Evolutionary conservation across 2,888 invertebrate genomes (phyloP).

Genomic region (Ametastegia equiseti): DNA sequence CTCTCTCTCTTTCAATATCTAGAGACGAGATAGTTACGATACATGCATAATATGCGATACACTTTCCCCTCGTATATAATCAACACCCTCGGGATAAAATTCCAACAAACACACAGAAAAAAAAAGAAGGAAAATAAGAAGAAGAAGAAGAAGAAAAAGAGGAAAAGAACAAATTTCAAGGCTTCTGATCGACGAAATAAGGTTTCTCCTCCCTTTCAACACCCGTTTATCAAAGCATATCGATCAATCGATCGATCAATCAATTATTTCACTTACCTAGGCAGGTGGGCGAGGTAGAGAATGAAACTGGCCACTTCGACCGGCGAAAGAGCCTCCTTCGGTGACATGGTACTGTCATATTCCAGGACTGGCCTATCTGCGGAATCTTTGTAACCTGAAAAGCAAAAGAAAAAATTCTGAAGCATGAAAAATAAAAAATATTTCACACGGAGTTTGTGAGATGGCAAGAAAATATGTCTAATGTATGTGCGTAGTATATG

Average conservation of each 20-base stretch:
- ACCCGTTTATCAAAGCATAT: neutral
- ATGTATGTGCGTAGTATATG: neutral
- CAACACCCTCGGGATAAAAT: neutral
- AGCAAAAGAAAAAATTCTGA: constrained; percentile 49
- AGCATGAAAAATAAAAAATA: neutral
- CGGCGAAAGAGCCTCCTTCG: constrained; percentile 80
- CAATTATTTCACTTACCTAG: constrained; percentile 78
- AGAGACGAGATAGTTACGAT: neutral
- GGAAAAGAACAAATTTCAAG: neutral
- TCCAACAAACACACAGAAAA: too few relatives aligned
- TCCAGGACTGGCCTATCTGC: constrained; percentile 83
- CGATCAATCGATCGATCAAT: neutral
- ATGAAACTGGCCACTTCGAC: constrained; percentile 85
- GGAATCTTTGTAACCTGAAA: constrained; percentile 83
- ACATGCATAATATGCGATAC: neutral
- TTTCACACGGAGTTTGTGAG: neutral
- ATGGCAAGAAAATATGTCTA: neutral
- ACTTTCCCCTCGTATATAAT: neutral
- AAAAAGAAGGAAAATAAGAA: neutral
- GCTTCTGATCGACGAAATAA: too few relatives aligned
- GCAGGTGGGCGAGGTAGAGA: constrained; percentile 85
- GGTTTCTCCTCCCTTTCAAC: too few relatives aligned
- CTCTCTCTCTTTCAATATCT: too few relatives aligned
- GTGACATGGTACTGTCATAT: constrained; percentile 80
- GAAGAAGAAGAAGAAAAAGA: neutral